Conservation (phyloP, 2,888 invertebrate genomes). For the Cephus runcator region DNA sequence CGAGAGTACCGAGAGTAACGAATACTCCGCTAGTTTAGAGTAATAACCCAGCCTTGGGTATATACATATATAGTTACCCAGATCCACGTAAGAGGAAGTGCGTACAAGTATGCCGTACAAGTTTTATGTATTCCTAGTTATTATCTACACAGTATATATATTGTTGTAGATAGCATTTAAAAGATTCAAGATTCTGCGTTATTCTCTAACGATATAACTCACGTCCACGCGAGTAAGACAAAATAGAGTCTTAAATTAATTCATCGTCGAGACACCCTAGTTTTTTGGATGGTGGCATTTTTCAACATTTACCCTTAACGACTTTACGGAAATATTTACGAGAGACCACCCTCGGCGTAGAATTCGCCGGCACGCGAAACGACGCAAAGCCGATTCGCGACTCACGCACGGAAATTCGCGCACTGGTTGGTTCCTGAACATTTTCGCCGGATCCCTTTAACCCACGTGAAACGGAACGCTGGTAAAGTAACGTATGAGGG, state of each 20-base stretch:
- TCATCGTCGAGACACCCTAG: background rate
- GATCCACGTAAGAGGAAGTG: background rate
- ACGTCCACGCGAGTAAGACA: background rate
- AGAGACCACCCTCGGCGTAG: background rate
- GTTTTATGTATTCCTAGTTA: background rate
- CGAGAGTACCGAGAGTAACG: background rate
- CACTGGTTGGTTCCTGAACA: background rate
- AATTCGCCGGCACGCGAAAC: background rate
- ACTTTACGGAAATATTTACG: background rate
- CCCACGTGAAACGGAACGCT: background rate
- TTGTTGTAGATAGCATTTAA: background rate
- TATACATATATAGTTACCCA: background rate
- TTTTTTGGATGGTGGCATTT: background rate
- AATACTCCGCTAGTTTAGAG: background rate
- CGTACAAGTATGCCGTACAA: background rate
- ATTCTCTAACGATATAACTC: background rate
- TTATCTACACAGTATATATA: background rate
- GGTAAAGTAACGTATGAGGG: background rate
- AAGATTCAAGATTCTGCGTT: background rate
- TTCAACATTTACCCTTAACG: slow-evolving; percentile 2
- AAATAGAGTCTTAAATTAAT: slow-evolving; percentile 3
- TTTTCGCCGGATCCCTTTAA: background rate
- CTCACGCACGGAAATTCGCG: no score
- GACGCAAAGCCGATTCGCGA: background rate
- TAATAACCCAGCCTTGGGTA: background rate